Base-by-base conservation (phyloP, 2,888 invertebrate species). In the Cyrtodaria siliqua region DNA sequence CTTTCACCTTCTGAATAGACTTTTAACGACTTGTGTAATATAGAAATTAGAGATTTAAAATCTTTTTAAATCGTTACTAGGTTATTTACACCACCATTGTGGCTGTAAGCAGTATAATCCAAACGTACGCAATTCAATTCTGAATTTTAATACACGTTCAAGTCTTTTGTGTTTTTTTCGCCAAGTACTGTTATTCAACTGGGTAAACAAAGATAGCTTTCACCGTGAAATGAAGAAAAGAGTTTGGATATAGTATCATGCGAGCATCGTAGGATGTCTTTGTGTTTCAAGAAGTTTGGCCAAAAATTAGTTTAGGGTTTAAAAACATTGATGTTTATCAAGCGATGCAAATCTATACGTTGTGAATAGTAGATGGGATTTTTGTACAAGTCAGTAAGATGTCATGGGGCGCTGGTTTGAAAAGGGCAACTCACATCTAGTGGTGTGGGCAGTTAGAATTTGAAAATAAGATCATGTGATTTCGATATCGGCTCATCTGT, bases 61-160 rank as follows among this genome's bases (percentile, higher is more conserved):
- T n/a, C n/a, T n/a, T n/a, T n/a, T 61, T 53, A 68, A 75, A 69
- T 29, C 47, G 75, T 75, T 64, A 64, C 75, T 40, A 53, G 24
- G 69, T 18, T 60, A 52, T 69, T 67, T 42, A 69, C 57, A 64
- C 75, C 63, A 62, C 64, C 68, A 59, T 69, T 62, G 56, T 38
- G 33, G 1, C 14, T 55, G 20, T 40, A 44, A 20, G 6, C 42
- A 27, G 38, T 14, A 29, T 56, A 27, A 66, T 56, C 38, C 29
- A 44, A 59, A 64, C 59, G 52, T 55, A 44, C 59, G 53, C 57
- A 66, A 60, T 68, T 50, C 52, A 60, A 27, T 50, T 23, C 60
- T 8, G 29, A 53, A 23, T 60, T 68, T 60, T 53, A 52, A 60
- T 44, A 52, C 68, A 38, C 27, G 60, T 68, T 60, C 33, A 59